Evolutionary conservation across 2,888 invertebrate species (phyloP).

Genomic region (Saturnia pavonia): DNA sequence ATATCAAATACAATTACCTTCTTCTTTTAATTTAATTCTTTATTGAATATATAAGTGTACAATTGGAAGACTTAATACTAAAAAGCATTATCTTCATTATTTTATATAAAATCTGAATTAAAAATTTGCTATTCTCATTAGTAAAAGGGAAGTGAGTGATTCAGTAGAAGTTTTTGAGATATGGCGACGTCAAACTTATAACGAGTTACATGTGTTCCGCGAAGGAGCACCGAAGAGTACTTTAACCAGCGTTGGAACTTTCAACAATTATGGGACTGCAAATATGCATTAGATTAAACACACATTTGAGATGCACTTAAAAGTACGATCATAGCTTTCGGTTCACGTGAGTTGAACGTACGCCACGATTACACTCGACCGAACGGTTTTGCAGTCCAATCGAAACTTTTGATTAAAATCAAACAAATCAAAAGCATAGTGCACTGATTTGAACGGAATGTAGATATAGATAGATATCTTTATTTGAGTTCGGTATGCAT

Average conservation of each 20-base stretch:
- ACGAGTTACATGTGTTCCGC: constrained; percentile 58
- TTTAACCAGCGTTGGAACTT: constrained; percentile 52
- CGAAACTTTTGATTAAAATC: constrained; percentile 82
- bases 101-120: not conserved
- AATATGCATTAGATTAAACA: constrained; percentile 72
- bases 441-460: constrained; percentile 60
- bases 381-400: constrained; percentile 70
- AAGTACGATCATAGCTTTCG: constrained; percentile 57
- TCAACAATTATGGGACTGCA: constrained; percentile 68
- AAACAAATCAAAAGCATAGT: constrained; percentile 68
- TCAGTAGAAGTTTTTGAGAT: constrained; percentile 36
- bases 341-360: constrained; percentile 46
- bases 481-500: constrained; percentile 72
- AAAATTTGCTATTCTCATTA: constrained; percentile 44
- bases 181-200: constrained; percentile 56
- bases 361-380: constrained; percentile 61
- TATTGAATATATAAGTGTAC: not conserved
- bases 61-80: too few species aligned
- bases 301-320: constrained; percentile 66
- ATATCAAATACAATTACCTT: not conserved
- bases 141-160: constrained; percentile 19
- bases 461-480: constrained; percentile 75
- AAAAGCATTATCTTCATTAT: too few species aligned
- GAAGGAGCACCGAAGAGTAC: constrained; percentile 38
- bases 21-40: too few species aligned